These are phyloP conservation scores for Geophilus truncorum DNA, from an alignment of 2,888 invertebrate genomes.

Conservation along the genomic window DNA sequence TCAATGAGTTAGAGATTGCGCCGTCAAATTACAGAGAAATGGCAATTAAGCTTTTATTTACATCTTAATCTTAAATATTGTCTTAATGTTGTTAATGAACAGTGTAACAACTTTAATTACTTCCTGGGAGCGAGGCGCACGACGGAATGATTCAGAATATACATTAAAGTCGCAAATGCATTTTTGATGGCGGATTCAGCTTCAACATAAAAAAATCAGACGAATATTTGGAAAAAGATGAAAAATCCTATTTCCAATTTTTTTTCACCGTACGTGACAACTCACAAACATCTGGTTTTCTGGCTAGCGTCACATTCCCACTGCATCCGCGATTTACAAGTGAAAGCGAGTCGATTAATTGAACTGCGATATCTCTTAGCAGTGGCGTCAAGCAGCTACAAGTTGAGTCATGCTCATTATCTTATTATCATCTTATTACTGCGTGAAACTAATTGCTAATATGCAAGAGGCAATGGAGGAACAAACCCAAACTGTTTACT, in stretches of 20 bases:
- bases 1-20: no score
- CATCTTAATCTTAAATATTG: no score
- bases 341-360: background rate
- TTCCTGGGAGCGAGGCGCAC: no score
- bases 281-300: background rate
- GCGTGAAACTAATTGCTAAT: background rate
- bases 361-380: background rate
- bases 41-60: no score
- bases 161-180: background rate
- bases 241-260: background rate
- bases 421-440: background rate
- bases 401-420: no score
- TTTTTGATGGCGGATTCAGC: background rate
- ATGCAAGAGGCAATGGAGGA: background rate
- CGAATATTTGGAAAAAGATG: background rate
- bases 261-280: background rate
- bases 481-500: slow-evolving; percentile 9
- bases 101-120: no score
- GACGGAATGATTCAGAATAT: no score
- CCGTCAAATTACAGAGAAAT: no score
- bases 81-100: no score
- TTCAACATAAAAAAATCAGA: background rate
- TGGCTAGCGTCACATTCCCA: background rate
- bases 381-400: background rate
- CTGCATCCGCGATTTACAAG: background rate